Percentiles rank a stretch among this genome's conserved stretches.
Evolutionary conservation across 2,113 vertebrate species (phyloP).

Genomic region (Lepisosteus oculatus): DNA sequence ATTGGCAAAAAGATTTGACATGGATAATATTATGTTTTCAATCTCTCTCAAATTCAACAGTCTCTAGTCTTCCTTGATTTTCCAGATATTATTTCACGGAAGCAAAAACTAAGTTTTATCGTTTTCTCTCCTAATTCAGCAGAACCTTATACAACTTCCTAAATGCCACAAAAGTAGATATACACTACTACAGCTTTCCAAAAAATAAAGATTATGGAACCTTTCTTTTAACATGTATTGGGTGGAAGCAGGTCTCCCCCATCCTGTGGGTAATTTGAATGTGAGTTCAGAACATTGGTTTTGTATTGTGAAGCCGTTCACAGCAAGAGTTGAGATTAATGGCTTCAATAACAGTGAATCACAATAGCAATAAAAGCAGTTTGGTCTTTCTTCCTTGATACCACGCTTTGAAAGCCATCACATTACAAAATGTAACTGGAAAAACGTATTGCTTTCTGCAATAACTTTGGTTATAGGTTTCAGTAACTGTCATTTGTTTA

Average conservation of each 20-base stretch:
- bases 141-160: too few species aligned
- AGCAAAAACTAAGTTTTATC: too few species aligned
- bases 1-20: too few species aligned
- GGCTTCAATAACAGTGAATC: constrained; percentile 24
- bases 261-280: constrained; percentile 36
- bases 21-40: too few species aligned
- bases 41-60: too few species aligned
- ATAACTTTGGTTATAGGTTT: too few species aligned
- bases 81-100: too few species aligned
- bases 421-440: constrained; percentile 6
- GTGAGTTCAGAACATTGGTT: constrained; percentile 31
- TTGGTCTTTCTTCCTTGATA: constrained; percentile 13
- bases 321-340: constrained; percentile 24
- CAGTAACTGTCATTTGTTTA: too few species aligned
- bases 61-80: too few species aligned
- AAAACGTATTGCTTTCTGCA: neutral
- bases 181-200: neutral
- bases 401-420: constrained; percentile 12
- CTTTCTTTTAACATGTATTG: neutral
- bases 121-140: too few species aligned
- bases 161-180: too few species aligned
- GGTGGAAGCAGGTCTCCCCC: neutral
- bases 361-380: constrained; percentile 21
- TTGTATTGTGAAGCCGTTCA: constrained; percentile 23
- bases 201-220: neutral